phyloP scores from a whole-genome alignment of 1,140 invertebrate genomes.

The Leguminivora glycinivorella region DNA sequence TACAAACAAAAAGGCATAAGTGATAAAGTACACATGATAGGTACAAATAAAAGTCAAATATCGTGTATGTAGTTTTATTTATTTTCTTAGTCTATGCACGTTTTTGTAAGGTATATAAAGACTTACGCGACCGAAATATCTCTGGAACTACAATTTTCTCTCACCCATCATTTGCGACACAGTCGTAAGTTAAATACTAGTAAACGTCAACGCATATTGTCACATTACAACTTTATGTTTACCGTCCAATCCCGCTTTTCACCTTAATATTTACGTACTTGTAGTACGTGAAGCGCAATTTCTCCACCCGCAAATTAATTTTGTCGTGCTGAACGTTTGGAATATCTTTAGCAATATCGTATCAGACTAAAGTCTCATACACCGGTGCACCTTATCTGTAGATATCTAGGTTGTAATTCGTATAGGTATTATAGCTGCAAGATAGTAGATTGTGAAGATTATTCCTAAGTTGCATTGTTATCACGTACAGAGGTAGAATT shows the following conservation, averaged over 20 bases:
- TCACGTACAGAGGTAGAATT: constrained; percentile 1
- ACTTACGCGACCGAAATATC: no score
- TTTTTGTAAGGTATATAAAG: no score
- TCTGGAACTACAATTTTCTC: no score
- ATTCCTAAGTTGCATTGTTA: neutral
- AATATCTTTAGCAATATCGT: neutral
- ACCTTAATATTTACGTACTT: neutral
- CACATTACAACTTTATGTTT: neutral
- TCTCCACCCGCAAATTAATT: neutral
- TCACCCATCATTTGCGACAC: neutral
- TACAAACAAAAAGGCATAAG: no score
- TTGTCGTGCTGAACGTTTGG: neutral
- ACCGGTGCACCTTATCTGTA: neutral
- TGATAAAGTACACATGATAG: no score
- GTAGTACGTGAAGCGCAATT: neutral
- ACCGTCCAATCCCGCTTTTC: neutral
- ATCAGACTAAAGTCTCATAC: neutral
- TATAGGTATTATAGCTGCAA: neutral
- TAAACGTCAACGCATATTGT: neutral
- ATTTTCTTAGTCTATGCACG: no score
- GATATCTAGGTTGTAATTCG: neutral
- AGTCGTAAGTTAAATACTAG: neutral
- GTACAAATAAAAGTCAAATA: no score
- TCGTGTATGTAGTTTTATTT: no score
- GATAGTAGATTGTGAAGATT: neutral